A percentile compares a stretch with the other conserved stretches of the same genome.
Conservation (phyloP, 23 tunicate genomes). For the Pegea sp. region DNA sequence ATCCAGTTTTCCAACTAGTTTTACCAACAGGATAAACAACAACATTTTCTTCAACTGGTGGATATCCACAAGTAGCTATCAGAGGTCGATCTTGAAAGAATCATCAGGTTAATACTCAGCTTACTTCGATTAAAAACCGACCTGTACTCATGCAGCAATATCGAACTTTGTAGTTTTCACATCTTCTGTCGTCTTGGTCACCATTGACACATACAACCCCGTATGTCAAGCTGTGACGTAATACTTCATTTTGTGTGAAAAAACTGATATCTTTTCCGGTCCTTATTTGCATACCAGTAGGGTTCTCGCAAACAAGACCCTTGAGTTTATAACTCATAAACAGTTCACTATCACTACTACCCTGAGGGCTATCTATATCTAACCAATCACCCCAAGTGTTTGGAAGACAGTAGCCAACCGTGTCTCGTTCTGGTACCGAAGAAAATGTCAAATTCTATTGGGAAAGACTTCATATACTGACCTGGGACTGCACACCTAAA, state of each 20-base stretch:
- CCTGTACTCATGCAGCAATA: conserved; percentile 30
- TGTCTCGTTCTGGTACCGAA: conserved; percentile 6
- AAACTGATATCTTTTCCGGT: neutral
- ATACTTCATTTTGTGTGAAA: neutral
- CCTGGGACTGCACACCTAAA: conserved; percentile 27
- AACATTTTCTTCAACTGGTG: no score
- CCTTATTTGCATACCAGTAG: conserved; percentile 17
- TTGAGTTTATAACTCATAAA: neutral
- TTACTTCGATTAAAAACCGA: neutral
- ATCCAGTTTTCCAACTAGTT: no score
- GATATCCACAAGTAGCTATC: no score
- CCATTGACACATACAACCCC: conserved; percentile 11
- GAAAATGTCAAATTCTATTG: neutral
- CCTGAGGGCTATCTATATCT: conserved; percentile 3
- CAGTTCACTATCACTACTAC: conserved; percentile 11
- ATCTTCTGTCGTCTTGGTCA: conserved; percentile 16
- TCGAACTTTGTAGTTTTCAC: conserved; percentile 54
- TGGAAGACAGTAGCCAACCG: conserved; percentile 13
- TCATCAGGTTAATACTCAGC: no score
- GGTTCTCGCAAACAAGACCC: conserved; percentile 13
- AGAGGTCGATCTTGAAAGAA: no score
- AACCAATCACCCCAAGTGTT: conserved; percentile 23
- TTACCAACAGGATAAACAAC: no score
- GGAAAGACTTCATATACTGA: neutral
- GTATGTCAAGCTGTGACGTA: conserved; percentile 14